Percentiles rank a stretch among this genome's conserved stretches.
These are phyloP conservation scores for Clarias magur DNA, from an alignment of 2,113 vertebrate species.

Conservation along the genomic window DNA sequence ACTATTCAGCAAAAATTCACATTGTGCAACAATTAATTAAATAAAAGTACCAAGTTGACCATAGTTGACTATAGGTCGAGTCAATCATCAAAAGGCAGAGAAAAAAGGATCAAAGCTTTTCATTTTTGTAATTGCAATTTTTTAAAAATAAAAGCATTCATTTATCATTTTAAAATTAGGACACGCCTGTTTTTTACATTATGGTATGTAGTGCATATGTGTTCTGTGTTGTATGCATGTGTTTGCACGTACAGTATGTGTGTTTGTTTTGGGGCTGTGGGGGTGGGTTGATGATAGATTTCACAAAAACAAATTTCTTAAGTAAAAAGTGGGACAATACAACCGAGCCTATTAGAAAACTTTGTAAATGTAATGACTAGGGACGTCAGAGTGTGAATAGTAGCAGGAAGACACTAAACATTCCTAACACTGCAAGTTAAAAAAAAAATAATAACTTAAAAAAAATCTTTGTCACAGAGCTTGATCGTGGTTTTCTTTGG, in stretches of 20 bases:
- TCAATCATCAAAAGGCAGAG: background rate
- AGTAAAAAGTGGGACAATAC: background rate
- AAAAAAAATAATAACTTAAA: background rate
- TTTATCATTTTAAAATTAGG: background rate
- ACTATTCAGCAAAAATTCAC: background rate
- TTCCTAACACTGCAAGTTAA: no score
- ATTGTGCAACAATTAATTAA: background rate
- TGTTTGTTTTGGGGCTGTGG: background rate
- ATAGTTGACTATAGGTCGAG: background rate
- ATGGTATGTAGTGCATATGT: background rate
- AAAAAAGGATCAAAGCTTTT: background rate
- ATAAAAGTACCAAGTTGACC: background rate
- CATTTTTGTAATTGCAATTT: background rate
- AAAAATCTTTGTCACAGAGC: background rate
- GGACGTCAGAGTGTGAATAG: background rate
- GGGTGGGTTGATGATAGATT: background rate
- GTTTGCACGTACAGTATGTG: background rate
- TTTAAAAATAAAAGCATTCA: background rate
- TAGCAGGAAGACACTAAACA: background rate
- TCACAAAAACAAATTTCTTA: background rate
- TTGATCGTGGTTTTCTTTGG: background rate
- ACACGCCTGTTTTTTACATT: background rate
- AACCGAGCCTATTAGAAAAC: background rate
- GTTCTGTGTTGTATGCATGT: background rate
- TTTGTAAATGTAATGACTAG: background rate